Conservation (phyloP, 2,888 invertebrate species). For the Tenodera sinensis region DNA sequence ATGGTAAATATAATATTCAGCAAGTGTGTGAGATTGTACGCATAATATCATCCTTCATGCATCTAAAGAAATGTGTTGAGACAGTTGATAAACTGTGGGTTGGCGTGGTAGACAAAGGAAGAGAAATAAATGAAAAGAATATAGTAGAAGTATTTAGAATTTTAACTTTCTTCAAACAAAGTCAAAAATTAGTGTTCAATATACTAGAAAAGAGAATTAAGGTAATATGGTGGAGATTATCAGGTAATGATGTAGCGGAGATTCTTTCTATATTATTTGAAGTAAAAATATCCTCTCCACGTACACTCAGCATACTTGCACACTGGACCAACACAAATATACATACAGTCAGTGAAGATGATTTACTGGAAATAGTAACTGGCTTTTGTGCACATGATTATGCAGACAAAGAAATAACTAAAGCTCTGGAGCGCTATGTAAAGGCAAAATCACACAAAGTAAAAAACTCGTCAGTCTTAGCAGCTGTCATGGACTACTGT, state of each 20-base stretch:
- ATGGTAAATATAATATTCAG: conserved; percentile 54
- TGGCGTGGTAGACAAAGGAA: conserved; percentile 56
- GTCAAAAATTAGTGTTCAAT: conserved; percentile 55
- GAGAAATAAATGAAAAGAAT: conserved; percentile 55
- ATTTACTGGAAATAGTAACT: conserved; percentile 51
- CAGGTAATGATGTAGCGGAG: conserved; percentile 38
- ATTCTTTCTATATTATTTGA: conserved; percentile 34
- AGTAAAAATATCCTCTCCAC: conserved; percentile 35
- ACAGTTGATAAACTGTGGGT: conserved; percentile 64
- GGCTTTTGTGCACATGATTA: conserved; percentile 55
- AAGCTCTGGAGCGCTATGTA: conserved; percentile 59
- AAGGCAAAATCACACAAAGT: conserved; percentile 48
- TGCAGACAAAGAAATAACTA: conserved; percentile 54
- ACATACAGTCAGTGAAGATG: conserved; percentile 56
- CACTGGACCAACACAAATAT: conserved; percentile 61
- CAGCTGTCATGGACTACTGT: conserved; percentile 60
- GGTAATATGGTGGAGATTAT: conserved; percentile 55
- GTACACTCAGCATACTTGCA: conserved; percentile 42
- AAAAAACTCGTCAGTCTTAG: conserved; percentile 52
- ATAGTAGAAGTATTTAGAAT: conserved; percentile 55
- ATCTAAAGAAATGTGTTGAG: conserved; percentile 49
- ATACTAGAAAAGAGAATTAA: conserved; percentile 57
- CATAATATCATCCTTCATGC: conserved; percentile 50
- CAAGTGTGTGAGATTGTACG: conserved; percentile 59
- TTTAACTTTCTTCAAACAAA: conserved; percentile 55